Conservation (phyloP, 1,140 invertebrate species). For the Hormaphis cornu region DNA sequence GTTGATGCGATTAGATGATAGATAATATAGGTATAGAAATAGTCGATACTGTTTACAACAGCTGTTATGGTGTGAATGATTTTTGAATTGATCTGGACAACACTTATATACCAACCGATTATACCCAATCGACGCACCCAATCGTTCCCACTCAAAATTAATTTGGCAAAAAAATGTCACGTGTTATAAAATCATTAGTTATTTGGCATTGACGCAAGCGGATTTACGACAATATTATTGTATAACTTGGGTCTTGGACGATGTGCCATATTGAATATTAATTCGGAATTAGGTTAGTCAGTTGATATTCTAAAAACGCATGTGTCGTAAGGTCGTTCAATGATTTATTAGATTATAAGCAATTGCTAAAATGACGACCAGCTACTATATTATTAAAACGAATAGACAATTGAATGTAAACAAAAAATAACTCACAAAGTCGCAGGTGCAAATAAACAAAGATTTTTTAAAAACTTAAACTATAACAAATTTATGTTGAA, state of each 20-base stretch:
- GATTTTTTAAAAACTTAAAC: too few relatives aligned
- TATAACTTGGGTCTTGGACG: background rate
- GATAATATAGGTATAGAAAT: background rate
- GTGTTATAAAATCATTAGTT: background rate
- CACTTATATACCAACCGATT: background rate
- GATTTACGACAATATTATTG: background rate
- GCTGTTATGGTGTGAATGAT: background rate
- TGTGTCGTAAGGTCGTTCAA: background rate
- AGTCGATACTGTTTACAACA: background rate
- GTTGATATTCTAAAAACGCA: conserved; percentile 2
- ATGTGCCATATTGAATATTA: background rate
- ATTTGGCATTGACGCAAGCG: background rate
- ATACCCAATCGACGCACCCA: too few relatives aligned
- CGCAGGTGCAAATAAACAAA: too few relatives aligned
- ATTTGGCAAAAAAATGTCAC: too few relatives aligned
- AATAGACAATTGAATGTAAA: too few relatives aligned
- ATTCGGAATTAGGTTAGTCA: background rate
- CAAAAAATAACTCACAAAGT: too few relatives aligned
- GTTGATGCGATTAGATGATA: background rate
- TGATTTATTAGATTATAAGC: background rate
- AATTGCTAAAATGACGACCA: too few relatives aligned
- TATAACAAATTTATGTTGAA: too few relatives aligned
- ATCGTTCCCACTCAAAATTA: background rate
- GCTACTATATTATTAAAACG: too few relatives aligned
- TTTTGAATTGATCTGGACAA: background rate